Evolutionary conservation across 2,888 invertebrate species (phyloP), one percentile per base, ranked within the genome.

Genomic region (Cheilosia soror): DNA sequence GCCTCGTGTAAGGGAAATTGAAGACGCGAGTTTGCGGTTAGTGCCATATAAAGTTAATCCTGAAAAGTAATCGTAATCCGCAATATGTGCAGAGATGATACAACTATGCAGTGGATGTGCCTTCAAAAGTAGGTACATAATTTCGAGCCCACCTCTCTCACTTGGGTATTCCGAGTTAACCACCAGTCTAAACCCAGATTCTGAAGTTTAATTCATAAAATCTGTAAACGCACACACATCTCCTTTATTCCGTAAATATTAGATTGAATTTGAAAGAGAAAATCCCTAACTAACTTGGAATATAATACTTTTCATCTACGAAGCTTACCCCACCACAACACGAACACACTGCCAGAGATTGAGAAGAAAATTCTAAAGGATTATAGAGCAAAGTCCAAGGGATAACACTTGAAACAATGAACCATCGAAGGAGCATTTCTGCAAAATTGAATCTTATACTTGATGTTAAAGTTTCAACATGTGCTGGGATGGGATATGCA

Each of bases 391-490:
- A 49, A 20, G 15, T 62, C 40, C 42, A 68, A 51, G 37, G 65
- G 29, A 82, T 58, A 71, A 49, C 69, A 76, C 71, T 77, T 82
- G 51, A 71, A 71, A 77, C 81, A 82, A 82, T 77, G 81, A 65
- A 37, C 77, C 76, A 65, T 71, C 31, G 44, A 71, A 65, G 47
- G 37, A 60, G 62, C 47, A 57, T 75, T 80, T 68, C 4, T 40
- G 44, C 2, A 53, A 77, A 77, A 71, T 82, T 71, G 69, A 71
- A 77, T 77, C 58, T 37, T 65, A 40, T 71, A 65, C 65, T 71
- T 60, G 69, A 57, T 33, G 77, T 60, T 82, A 65, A 71, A 82
- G 58, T 63, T 63, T 55, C 65, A 53, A 31, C 55, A 58, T 60
- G 29, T 31, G n/a, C 31, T 44, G 31, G 63, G 20, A 20, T 44